Base-by-base conservation (phyloP, 23 tunicate genomes). In the Ascidia mentula region DNA sequence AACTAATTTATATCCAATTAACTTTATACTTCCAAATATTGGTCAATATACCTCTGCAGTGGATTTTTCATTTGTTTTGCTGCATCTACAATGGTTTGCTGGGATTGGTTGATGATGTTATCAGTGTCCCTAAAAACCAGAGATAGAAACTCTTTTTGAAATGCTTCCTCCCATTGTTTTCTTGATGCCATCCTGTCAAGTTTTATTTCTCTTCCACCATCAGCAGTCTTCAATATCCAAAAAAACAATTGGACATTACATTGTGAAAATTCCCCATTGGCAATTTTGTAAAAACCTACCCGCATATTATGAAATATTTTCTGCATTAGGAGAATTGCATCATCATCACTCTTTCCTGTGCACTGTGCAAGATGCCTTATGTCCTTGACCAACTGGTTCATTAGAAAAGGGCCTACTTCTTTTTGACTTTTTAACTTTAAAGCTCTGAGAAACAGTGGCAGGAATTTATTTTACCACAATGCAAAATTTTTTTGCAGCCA, bases 81-180 rank as follows among this genome's bases (percentile, higher is more conserved):
- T 30, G 82, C 78, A 38, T 72, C 59, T 9, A 20, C 53, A 6
- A 85, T 18, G 20, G 40, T 26, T 22, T 46, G 37, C 46, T 40
- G 82, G 42, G 79, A 72, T 60, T 59, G 38, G 31, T 59, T 32
- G 22, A 84, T 61, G 22, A 46, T 61, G 20, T 22, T 65, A 31
- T 76, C 88, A 6, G 79, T 77, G 76, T 84, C 70, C 65, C 70
- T 81, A 60, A 84, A 84, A 37, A 84, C 38, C 38, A 79, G 75
- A 32, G 65, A 69, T 22, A 84, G 37, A 37, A 72, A 84, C 30
- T 65, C 32, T 34, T 6, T 74, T n/a, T 82, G 78, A 32, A 85
- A 85, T 13, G 30, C 59, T 72, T 78, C 65, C 45, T 85, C 89
- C 89, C 89, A 85, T 7, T 22, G 42, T 45, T 42, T 46, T 42